Base-by-base conservation (phyloP, 2,113 vertebrate genomes). In the Poeciliopsis turrubarensis region DNA sequence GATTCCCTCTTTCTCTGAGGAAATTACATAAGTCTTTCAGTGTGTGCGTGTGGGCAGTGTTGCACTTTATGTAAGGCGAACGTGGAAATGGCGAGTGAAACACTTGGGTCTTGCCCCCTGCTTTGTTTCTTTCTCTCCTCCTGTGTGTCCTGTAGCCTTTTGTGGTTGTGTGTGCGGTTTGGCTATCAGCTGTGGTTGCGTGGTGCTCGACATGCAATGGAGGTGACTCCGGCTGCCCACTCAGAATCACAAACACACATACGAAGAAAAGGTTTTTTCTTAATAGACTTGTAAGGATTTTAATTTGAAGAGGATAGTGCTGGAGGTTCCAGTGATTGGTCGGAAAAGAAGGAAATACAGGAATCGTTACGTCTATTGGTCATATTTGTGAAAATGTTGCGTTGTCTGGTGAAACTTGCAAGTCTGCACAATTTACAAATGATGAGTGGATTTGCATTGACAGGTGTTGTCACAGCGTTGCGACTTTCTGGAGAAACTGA, bases 51-150 rank as follows among this genome's bases (percentile, higher is more conserved):
- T 88, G 92, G 86, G 92, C 79, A 86, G 88, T 30, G 9, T 70
- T 88, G 75, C 75, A 70, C 84, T 92, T 92, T 92, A 92, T 92
- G 85, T 89, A 90, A 92, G 85, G 84, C 63, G 25, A 77, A 89
- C 86, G 80, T 91, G 85, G 84, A 92, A 90, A 80, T 90, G 89
- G 74, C 88, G 81, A 82, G 74, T 37, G 62, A 80, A 79, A 86
- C 85, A 78, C 78, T 70, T 41, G 68, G 84, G 88, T 86, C 87
- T 70, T 60, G 71, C 86, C 87, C 88, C 86, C 39, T 66, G 51
- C 60, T 65, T 69, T 77, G 78, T 71, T 57, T 63, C 17, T 67
- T 5, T 54, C 29, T 65, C n/a, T 60, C 39, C 61, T 70, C 25
- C 62, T 80, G 22, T 67, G 60, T 69, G 62, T 73, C 37, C 79